These are phyloP conservation scores for Stichopus horrens DNA, from an alignment of 53 echinoderm and acorn worm genomes.

Conservation along the genomic window DNA sequence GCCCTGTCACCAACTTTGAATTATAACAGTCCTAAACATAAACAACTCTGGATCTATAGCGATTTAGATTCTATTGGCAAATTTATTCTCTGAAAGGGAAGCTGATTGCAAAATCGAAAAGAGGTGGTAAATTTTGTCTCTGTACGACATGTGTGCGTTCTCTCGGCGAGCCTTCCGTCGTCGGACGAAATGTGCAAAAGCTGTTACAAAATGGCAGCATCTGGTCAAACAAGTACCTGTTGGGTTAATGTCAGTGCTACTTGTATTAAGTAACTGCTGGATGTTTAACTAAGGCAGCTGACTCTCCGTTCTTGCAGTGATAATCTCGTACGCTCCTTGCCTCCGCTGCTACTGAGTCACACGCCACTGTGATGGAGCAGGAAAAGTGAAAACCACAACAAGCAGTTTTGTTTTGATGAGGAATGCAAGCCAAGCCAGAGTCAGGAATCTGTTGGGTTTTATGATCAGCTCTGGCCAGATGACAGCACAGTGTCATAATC, in stretches of 20 bases:
- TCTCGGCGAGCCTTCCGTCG: neutral
- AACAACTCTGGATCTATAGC: constrained; percentile 22
- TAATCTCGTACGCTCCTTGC: neutral
- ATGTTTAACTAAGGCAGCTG: no score
- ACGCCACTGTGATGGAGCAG: neutral
- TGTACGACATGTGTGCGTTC: no score
- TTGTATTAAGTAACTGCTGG: neutral
- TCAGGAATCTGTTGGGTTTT: no score
- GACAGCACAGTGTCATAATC: no score
- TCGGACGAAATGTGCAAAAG: neutral
- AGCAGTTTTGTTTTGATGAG: constrained; percentile 11
- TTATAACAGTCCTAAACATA: neutral
- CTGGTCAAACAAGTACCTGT: constrained; percentile 21
- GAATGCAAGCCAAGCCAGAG: neutral
- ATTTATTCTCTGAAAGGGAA: constrained; percentile 2
- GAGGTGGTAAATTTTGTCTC: neutral
- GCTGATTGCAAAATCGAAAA: constrained; percentile 24
- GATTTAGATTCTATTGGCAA: constrained; percentile 35
- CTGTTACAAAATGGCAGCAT: neutral
- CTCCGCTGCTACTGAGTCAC: neutral
- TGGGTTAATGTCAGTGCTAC: constrained; percentile 1
- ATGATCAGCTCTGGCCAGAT: no score
- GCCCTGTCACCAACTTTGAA: no score
- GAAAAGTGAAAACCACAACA: neutral
- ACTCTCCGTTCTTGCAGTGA: neutral